A percentile compares a stretch with the other conserved stretches of the same genome.
Conservation (phyloP, 2,113 vertebrate species). For the Ictidomys tridecemlineatus region DNA sequence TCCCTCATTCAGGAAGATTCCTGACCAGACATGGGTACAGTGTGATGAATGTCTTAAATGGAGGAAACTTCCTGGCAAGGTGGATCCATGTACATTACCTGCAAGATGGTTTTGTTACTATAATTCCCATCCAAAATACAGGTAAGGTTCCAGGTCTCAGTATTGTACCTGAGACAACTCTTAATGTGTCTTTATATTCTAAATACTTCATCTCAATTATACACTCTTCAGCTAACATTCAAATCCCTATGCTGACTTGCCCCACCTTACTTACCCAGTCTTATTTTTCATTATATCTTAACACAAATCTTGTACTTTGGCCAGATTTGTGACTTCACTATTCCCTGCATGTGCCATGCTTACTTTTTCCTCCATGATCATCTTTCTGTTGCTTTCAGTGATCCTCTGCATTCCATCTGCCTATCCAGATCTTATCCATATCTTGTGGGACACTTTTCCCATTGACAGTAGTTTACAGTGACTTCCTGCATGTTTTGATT, state of each 20-base stretch:
- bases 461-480: conserved; percentile 13
- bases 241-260: neutral
- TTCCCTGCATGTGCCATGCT: neutral
- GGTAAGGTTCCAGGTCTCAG: conserved; percentile 76
- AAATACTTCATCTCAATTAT: conserved; percentile 8
- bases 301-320: neutral
- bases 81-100: conserved; percentile 84
- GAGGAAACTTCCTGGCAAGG: conserved; percentile 86
- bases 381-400: conserved; percentile 19
- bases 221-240: neutral
- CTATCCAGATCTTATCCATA: neutral
- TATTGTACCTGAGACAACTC: neutral
- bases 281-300: conserved; percentile 28
- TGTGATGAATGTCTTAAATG: conserved; percentile 92
- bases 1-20: conserved; percentile 70
- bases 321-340: neutral
- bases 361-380: neutral
- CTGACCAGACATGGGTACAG: conserved; percentile 88
- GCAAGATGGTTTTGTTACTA: conserved; percentile 89
- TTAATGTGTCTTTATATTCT: conserved; percentile 30
- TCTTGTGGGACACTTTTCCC: conserved; percentile 24
- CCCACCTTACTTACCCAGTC: neutral
- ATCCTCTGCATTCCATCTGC: conserved; percentile 3
- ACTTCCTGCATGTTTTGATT: neutral
- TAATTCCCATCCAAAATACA: conserved; percentile 88